Base-by-base conservation (phyloP, 2,888 invertebrate species). In the Polydesmus complanatus region DNA sequence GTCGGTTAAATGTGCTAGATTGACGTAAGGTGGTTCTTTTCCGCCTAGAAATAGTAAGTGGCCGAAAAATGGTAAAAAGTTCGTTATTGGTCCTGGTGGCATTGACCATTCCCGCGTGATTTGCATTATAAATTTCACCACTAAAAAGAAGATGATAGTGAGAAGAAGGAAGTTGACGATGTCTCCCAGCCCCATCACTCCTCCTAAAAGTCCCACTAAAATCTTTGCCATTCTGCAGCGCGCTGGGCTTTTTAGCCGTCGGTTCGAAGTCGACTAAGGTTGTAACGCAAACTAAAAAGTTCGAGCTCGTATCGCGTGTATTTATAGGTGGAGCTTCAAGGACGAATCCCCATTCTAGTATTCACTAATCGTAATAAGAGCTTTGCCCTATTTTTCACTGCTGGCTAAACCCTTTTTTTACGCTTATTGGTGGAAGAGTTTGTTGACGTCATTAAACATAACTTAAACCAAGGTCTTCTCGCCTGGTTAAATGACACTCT, bases 1-100 rank as follows among this genome's bases (percentile, higher is more conserved):
- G 61, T 79, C 76, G 0, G 84, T 76, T 63, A 91, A 72, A 19
- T 80, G 70, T 1, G 84, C 81, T 27, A 93, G 74, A 0, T 85
- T 84, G 60, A 80, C 71, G 69, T 91, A 83, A 0, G 91, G 89
- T 0, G 80, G 74, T 56, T 56, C n/a, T 5, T 11, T 48, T 14
- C 53, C 54, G 70, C 87, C 79, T 50, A 93, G 70, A 73, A 83
- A 86, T 1, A 86, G 84, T 62, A 92, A 74, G 69, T 85, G 89
- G 1, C 92, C 92, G 2, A 92, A 62, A 23, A 63, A 22, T 0
- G 63, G 63, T 18, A 63, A n/a, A 21, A 27, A 50, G 56, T 61
- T 61, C 1, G 37, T 59, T n/a, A 22, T 25, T 2, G 63, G 63
- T 1, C 63, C 63, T 1, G 63, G 63, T 21, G 63, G 63, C 27